Percentiles rank a stretch among this genome's conserved stretches.
Conservation (phyloP, 2,113 vertebrate species). For the Leiothrix lutea region DNA sequence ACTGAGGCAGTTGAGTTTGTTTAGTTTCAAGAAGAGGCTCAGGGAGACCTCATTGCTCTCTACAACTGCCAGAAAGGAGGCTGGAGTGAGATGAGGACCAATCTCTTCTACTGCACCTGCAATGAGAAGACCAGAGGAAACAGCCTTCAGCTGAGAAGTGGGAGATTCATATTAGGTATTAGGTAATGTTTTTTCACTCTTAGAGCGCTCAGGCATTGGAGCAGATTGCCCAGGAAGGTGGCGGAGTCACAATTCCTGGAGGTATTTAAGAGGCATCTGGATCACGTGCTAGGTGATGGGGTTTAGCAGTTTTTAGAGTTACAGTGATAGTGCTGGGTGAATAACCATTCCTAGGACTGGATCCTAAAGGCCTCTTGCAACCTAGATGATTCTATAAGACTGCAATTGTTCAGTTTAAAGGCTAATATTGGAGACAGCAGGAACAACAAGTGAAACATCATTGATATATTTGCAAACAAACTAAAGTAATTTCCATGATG, state of each 20-base stretch:
- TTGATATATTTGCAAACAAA: neutral
- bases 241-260: neutral
- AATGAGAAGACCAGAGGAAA: neutral
- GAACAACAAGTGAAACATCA: neutral
- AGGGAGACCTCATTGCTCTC: neutral
- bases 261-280: neutral
- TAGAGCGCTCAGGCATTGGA: neutral
- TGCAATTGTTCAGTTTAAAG: neutral
- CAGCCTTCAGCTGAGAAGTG: neutral
- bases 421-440: neutral
- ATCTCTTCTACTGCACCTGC: accelerated
- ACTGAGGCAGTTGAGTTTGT: neutral
- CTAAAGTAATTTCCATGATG: neutral
- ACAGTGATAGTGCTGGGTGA: too few relatives aligned
- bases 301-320: neutral
- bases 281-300: neutral
- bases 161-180: neutral
- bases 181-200: neutral
- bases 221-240: neutral
- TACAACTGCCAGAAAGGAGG: neutral
- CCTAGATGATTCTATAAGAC: neutral
- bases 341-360: neutral
- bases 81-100: accelerated
- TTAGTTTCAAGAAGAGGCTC: neutral
- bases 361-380: neutral